These are phyloP conservation scores for Yponomeuta evonymella DNA, from an alignment of 2,888 invertebrate species.

Conservation along the genomic window DNA sequence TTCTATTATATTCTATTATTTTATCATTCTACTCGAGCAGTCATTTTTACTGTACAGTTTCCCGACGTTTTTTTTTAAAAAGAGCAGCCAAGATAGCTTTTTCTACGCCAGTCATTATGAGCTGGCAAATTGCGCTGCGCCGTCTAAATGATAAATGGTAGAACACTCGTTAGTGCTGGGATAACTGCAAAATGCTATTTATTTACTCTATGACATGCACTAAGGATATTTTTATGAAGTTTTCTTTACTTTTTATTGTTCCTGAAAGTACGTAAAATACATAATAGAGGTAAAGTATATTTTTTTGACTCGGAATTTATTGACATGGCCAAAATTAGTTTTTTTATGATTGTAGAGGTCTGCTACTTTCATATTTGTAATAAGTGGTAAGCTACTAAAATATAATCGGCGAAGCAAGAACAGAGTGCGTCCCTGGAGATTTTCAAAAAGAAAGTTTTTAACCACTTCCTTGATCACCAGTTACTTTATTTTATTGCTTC, in stretches of 20 bases:
- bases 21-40: not conserved
- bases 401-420: too few species aligned
- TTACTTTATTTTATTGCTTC: too few species aligned
- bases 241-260: not conserved
- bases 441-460: too few species aligned
- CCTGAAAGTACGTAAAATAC: not conserved
- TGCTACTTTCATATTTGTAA: too few species aligned
- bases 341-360: too few species aligned
- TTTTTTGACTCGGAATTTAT: not conserved
- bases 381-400: too few species aligned
- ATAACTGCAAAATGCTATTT: slow-evolving; percentile 5
- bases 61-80: slow-evolving; percentile 2
- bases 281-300: not conserved
- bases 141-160: slow-evolving; percentile 9
- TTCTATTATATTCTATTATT: not conserved
- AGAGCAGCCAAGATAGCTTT: slow-evolving; percentile 7
- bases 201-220: not conserved
- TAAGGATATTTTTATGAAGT: not conserved
- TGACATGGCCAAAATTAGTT: too few species aligned
- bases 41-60: not conserved
- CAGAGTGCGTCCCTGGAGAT: too few species aligned
- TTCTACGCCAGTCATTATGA: slow-evolving; percentile 12
- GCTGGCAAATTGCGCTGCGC: slow-evolving; percentile 11
- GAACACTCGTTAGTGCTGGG: slow-evolving; percentile 11
- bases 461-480: too few species aligned